These are phyloP conservation scores for Molossus molossus DNA, from an alignment of 2,797 vertebrate species.

Conservation along the genomic window DNA sequence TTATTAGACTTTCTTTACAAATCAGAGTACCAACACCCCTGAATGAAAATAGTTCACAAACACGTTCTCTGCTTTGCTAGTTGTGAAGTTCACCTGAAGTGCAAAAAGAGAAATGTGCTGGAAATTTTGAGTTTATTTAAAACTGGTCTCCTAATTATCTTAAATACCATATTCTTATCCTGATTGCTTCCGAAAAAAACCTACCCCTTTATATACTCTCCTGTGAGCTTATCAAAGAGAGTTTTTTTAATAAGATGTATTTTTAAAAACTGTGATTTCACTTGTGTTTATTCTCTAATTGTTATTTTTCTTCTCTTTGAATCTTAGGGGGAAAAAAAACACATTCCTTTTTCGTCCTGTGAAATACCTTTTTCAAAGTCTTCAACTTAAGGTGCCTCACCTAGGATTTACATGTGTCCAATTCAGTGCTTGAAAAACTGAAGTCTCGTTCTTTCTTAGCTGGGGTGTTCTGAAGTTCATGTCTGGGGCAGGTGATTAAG, in stretches of 20 bases:
- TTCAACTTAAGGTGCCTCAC: background rate
- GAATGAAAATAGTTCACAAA: slow-evolving; percentile 30
- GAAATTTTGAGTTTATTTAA: slow-evolving; percentile 51
- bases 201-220: background rate
- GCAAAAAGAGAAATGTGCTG: background rate
- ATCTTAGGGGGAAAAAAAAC: background rate
- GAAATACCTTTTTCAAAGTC: background rate
- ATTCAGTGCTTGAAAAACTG: background rate
- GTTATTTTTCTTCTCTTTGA: background rate
- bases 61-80: background rate
- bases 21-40: slow-evolving; percentile 22
- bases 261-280: background rate
- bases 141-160: slow-evolving; percentile 33
- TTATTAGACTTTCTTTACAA: slow-evolving; percentile 58
- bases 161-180: slow-evolving; percentile 43
- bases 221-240: background rate
- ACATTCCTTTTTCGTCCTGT: background rate
- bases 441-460: background rate
- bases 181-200: slow-evolving; percentile 34
- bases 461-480: background rate
- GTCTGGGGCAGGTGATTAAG: background rate
- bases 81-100: slow-evolving; percentile 53
- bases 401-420: background rate
- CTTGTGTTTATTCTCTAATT: background rate
- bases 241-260: background rate